Base-by-base conservation (phyloP, 2,113 vertebrate genomes). In the Psettodes erumei region DNA sequence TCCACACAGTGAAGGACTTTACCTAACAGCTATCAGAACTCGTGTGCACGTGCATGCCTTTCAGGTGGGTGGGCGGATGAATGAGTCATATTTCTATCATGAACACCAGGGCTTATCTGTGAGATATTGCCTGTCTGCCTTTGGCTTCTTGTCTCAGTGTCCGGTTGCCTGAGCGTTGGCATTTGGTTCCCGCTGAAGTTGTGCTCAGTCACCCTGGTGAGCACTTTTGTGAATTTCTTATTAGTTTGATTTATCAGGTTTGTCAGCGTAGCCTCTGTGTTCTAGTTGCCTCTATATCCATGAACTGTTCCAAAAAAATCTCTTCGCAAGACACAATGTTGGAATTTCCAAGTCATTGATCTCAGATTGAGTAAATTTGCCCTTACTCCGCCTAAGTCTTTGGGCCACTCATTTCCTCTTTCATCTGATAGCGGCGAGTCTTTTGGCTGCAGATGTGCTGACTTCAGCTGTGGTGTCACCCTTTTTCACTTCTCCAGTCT, bases 1-100 rank as follows among this genome's bases (percentile, higher is more conserved):
- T 90, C 72, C 64, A 45, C 77, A 60, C 35, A 47, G 40, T 21
- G 50, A 92, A n/a, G 88, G 89, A 94, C 90, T 93, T 94, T 90
- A 93, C 21, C 87, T 92, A 75, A 18, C 65, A 42, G 72, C 82
- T 91, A 93, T 93, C 92, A 90, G 88, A 45, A 54, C 71, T 83
- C 71, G 53, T 63, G 63, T 65, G 43, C 35, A 42, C 50, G 53
- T 56, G 28, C 16, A 18, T 4, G 16, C 21, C 27, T 68, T 30
- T 25, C 48, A 62, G 16, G 40, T 27, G 27, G 8, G 53, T 43
- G 23, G 50, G 59, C 10, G 56, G 70, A 66, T 59, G 27, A 73
- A 59, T 38, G 25, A 61, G 53, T 54, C 25, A 59, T 71, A 45
- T 73, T 77, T n/a, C n/a, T n/a, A n/a, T n/a, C n/a, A n/a, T n/a